phyloP scores from a whole-genome alignment of 2,797 vertebrate species.

The Pangasius sanitwongsei region DNA sequence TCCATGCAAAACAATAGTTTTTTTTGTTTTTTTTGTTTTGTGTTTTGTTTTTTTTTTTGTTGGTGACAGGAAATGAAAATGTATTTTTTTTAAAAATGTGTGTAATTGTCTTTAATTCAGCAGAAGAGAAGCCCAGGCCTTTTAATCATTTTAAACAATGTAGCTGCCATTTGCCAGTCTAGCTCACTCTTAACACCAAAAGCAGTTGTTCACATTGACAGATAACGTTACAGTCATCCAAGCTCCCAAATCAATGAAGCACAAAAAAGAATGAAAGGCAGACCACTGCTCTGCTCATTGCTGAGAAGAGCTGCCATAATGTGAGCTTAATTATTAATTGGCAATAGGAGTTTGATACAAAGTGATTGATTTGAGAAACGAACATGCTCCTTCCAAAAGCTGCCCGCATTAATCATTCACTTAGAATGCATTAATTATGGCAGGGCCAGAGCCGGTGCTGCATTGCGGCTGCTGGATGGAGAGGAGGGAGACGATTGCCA shows the following conservation, averaged over 20 bases:
- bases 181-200: background rate
- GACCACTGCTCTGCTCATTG: background rate
- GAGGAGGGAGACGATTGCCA: constrained; percentile 28
- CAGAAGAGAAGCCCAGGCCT: background rate
- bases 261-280: constrained; percentile 11
- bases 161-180: background rate
- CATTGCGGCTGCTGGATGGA: constrained; percentile 53
- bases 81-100: background rate
- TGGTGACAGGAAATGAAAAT: background rate
- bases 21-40: no score
- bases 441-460: constrained; percentile 46
- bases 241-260: constrained; percentile 10
- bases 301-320: constrained; percentile 40
- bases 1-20: no score
- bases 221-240: constrained; percentile 8
- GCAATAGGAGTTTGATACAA: constrained; percentile 54
- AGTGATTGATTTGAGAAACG: constrained; percentile 57
- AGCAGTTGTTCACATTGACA: constrained; percentile 22
- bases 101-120: background rate
- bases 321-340: constrained; percentile 53
- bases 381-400: constrained; percentile 39
- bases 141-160: constrained; percentile 7
- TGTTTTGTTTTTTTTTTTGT: no score
- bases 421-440: constrained; percentile 57
- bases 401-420: constrained; percentile 52